These are phyloP conservation scores for Cichlasoma orientale DNA, from an alignment of 2,797 vertebrate genomes.

Conservation along the genomic window DNA sequence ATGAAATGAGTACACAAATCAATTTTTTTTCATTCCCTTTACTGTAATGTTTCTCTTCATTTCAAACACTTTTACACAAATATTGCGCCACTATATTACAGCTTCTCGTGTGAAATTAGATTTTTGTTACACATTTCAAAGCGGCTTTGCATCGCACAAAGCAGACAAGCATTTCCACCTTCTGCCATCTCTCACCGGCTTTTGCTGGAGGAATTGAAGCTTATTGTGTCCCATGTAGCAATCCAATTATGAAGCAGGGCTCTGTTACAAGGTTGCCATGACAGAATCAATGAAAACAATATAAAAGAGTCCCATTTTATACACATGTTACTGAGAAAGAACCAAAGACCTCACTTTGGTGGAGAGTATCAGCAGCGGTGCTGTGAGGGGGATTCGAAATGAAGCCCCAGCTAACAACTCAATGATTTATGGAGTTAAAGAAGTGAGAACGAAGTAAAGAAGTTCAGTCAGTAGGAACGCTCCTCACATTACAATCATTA, in stretches of 20 bases:
- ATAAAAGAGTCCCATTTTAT: conserved; percentile 65
- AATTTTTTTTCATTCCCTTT: neutral
- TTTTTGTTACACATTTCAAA: conserved; percentile 11
- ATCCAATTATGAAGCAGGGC: conserved; percentile 77
- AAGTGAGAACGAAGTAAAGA: neutral
- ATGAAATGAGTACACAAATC: conserved; percentile 8
- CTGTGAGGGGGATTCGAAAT: conserved; percentile 2
- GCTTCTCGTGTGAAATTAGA: conserved; percentile 1
- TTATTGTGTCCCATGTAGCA: conserved; percentile 57
- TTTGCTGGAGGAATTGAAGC: conserved; percentile 37
- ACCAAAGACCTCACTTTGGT: conserved; percentile 36
- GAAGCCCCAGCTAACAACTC: conserved; percentile 13
- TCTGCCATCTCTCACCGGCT: conserved; percentile 5
- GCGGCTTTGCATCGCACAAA: conserved; percentile 24
- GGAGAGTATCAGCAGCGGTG: conserved; percentile 51
- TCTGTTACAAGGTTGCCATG: conserved; percentile 72
- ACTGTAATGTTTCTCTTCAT: neutral
- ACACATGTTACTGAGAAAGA: conserved; percentile 52
- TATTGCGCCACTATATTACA: neutral
- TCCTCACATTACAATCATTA: conserved; percentile 3
- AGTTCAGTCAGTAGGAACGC: neutral
- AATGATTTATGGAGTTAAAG: conserved; percentile 23
- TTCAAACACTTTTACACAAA: neutral
- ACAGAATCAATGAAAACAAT: conserved; percentile 84
- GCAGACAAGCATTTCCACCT: conserved; percentile 24